Evolutionary conservation across 2,113 vertebrate genomes (phyloP).

Genomic region (Pogona vitticeps): DNA sequence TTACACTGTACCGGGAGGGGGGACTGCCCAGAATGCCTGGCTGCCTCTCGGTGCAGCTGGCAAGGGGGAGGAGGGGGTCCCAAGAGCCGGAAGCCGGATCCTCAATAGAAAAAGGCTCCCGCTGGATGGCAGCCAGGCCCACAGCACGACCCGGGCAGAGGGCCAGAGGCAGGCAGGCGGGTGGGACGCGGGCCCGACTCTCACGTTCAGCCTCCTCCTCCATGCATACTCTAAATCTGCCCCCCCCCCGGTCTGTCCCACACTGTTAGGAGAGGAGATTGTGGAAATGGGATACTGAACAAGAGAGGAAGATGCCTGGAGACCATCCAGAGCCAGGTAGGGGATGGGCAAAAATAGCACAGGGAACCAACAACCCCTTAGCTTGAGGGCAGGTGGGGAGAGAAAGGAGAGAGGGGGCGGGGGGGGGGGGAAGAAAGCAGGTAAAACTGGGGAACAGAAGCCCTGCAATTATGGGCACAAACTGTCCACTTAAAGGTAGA

Average conservation of each 20-base stretch:
- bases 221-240: too few species aligned
- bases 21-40: background rate
- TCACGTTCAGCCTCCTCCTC: background rate
- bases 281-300: too few species aligned
- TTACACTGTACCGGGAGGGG: background rate
- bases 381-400: too few species aligned
- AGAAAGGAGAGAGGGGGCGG: rapidly evolving
- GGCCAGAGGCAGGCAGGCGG: slow-evolving; percentile 18
- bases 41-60: slow-evolving; percentile 21
- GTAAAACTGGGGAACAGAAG: background rate
- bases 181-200: background rate
- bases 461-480: too few species aligned
- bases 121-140: slow-evolving; percentile 1
- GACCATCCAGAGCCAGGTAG: too few species aligned
- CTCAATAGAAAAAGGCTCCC: slow-evolving; percentile 10
- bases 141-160: background rate
- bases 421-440: rapidly evolving
- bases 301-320: too few species aligned
- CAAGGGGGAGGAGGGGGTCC: slow-evolving; percentile 1
- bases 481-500: too few species aligned
- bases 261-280: too few species aligned
- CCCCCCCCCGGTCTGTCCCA: too few species aligned
- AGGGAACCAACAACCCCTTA: too few species aligned
- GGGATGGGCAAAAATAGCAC: too few species aligned
- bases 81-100: slow-evolving; percentile 6